Base-by-base conservation (phyloP, 2,888 invertebrate genomes). In the Erannis defoliaria region DNA sequence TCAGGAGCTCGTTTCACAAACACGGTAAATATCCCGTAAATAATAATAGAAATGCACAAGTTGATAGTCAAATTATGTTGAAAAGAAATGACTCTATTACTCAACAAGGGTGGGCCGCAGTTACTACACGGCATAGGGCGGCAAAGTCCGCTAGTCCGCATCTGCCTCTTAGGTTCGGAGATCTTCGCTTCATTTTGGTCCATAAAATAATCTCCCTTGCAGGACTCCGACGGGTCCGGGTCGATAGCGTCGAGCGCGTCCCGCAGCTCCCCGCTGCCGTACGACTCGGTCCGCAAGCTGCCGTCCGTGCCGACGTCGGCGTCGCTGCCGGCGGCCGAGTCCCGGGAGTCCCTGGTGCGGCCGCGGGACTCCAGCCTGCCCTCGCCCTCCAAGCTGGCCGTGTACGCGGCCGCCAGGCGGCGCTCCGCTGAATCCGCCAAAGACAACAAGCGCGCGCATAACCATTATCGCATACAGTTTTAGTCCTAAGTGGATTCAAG, bases 381-480 rank as follows among this genome's bases (percentile, higher is more conserved):
- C 18, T 94, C 95, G 10, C 95, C 95, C 0, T 94, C 94, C 18
- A 95, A 95, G 81, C 91, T 95, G 23, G 94, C 94, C 14, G 94
- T 94, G 26, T 94, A 94, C 78, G 93, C 93, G 4, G 93, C 91
- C 0, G 89, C 93, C 0, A 85, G 93, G 19, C 83, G 93, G 21
- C 88, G 94, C 40, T 93, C 95, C 3, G 94, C 94, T 0, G 94
- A 94, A 55, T 94, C 95, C 0, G 94, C 94, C 4, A 93, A 95
- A 72, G 95, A 95, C 58, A 89, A 82, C 45, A 93, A 93, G 67
- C 77, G 94, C 60, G 94, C 94, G 23, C 95, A 94, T 37, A 62
- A 62, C 79, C 96, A 96, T 82, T 96, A 96, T 81, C 94, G 96
- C 64, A 96, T 96, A 78, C 96, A 96, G 80, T 96, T 96, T 85